Conservation (phyloP, 2,888 invertebrate species). For the Laspeyria flexula region DNA sequence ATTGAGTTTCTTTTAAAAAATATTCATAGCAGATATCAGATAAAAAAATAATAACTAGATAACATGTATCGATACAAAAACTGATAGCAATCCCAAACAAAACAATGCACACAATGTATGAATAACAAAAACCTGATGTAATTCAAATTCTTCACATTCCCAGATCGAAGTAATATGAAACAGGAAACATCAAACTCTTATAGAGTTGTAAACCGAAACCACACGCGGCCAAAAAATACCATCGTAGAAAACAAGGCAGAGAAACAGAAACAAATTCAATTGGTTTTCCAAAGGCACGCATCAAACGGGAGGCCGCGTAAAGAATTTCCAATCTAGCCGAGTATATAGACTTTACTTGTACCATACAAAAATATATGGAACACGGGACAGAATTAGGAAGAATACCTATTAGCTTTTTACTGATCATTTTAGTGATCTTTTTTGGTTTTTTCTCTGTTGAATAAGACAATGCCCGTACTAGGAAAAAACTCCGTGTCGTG, state of each 20-base stretch:
- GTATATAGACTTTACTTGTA: conserved; percentile 27
- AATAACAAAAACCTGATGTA: not conserved
- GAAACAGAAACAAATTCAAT: conserved; percentile 60
- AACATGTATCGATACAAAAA: no score
- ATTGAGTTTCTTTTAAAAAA: no score
- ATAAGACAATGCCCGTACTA: no score
- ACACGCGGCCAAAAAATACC: conserved; percentile 27
- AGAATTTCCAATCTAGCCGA: conserved; percentile 66
- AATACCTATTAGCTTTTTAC: not conserved
- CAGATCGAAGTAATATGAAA: conserved; percentile 4
- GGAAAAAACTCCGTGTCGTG: no score
- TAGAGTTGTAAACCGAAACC: conserved; percentile 21
- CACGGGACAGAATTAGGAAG: conserved; percentile 20
- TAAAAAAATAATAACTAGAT: no score
- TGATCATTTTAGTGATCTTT: not conserved
- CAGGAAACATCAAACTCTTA: conserved; percentile 5
- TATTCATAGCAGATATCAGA: no score
- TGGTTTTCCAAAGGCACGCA: conserved; percentile 61
- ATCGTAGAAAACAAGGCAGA: conserved; percentile 29
- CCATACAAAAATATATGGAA: conserved; percentile 21
- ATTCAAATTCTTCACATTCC: not conserved
- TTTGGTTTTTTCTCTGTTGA: not conserved
- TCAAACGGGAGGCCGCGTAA: conserved; percentile 54
- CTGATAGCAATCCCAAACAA: not conserved
- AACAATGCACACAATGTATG: not conserved